Conservation (phyloP, 2,113 vertebrate species). For the Atractosteus spatula region DNA sequence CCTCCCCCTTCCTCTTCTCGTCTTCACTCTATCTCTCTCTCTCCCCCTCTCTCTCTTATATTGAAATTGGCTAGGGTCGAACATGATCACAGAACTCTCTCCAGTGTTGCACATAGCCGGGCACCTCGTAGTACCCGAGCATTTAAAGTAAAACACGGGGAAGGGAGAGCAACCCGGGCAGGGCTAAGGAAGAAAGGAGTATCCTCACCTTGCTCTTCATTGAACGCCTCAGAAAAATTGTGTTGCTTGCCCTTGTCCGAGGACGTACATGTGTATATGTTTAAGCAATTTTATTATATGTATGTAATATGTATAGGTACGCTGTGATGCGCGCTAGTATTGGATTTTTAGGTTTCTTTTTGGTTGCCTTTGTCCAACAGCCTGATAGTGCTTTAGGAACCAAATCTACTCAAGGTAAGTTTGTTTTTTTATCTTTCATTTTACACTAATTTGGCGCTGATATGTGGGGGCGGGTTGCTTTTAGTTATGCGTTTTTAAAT, state of each 20-base stretch:
- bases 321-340: conserved; percentile 74
- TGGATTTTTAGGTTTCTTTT: conserved; percentile 78
- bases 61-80: conserved; percentile 63
- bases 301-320: conserved; percentile 59
- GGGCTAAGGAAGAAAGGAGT: conserved; percentile 21
- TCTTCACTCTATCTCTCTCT: conserved; percentile 67
- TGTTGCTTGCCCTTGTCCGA: conserved; percentile 36
- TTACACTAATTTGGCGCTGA: not conserved
- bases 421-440: conserved; percentile 18
- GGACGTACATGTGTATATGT: conserved; percentile 16
- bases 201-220: conserved; percentile 30
- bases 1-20: conserved; percentile 80
- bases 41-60: conserved; percentile 54
- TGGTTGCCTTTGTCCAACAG: conserved; percentile 82
- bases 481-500: not conserved
- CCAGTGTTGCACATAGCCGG: conserved; percentile 49
- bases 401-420: conserved; percentile 88
- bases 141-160: conserved; percentile 49
- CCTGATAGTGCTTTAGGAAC: conserved; percentile 72
- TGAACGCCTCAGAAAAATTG: conserved; percentile 27
- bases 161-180: conserved; percentile 35
- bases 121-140: conserved; percentile 46
- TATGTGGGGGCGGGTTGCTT: not conserved
- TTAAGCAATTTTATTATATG: conserved; percentile 41
- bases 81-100: conserved; percentile 65